Evolutionary conservation across 2,113 vertebrate species (phyloP).

Genomic region (Galbula dea): DNA sequence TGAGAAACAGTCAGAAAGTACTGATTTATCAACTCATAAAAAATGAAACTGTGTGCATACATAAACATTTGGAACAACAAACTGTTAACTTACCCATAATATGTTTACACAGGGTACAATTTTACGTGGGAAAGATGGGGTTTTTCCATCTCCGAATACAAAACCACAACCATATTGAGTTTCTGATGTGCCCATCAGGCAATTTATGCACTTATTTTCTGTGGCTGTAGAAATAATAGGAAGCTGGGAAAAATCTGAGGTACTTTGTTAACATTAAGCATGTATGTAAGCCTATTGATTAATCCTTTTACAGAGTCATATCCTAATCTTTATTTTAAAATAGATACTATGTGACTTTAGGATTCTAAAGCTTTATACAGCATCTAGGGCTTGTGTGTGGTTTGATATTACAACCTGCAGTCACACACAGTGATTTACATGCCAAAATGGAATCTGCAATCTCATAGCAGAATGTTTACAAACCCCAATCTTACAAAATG

Average conservation of each 20-base stretch:
- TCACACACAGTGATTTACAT: not conserved
- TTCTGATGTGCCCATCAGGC: not conserved
- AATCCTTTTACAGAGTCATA: not conserved
- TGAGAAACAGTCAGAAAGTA: not conserved
- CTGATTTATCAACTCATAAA: not conserved
- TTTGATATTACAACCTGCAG: not conserved
- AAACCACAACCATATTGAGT: not conserved
- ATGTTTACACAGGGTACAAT: not conserved
- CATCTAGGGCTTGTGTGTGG: not conserved
- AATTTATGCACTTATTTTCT: not conserved
- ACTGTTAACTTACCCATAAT: not conserved
- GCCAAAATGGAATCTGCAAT: not conserved
- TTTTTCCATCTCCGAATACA: not conserved
- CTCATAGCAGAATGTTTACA: not conserved
- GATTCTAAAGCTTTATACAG: not conserved
- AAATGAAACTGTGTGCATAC: not conserved
- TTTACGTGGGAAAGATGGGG: not conserved
- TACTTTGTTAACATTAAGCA: not conserved
- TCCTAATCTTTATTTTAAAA: not conserved
- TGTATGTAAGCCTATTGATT: not conserved
- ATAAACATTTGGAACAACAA: not conserved
- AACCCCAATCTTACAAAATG: not conserved
- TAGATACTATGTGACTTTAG: not conserved
- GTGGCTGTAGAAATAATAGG: not conserved
- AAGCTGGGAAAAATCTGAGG: not conserved